Evolutionary conservation across 2,113 vertebrate species (phyloP), one percentile per base, ranked within the genome.

Genomic region (Chaenocephalus aceratus): DNA sequence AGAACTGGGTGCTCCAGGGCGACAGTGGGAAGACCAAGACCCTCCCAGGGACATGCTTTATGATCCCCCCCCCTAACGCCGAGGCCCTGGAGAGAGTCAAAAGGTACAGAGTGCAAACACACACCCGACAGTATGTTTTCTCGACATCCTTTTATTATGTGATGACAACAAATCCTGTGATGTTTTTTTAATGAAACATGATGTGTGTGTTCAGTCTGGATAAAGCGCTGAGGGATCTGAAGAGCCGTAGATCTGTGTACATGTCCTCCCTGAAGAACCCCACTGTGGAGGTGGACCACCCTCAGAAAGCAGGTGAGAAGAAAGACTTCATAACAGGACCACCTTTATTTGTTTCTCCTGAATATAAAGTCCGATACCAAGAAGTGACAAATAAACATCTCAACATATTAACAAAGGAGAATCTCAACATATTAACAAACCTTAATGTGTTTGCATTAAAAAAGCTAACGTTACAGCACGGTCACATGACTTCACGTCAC

Each of bases 21-120:
- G 92, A 76, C 6, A 36, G 71, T 0, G 96, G 95, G 1, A 82
- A 91, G 79, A 93, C 84, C 62, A 96, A 93, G 78, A 89, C 87
- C 0, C 93, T 95, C 14, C 97, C 98, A 0, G 96, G 96, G 5
- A 93, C 92, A 9, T 99, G 97, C 79, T 96, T 99, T 86, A 90
- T 90, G 84, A 91, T 99, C 80, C 97, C 96, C 6, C 95, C 97
- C 0, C 97, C 98, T 2, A 96, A 99, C 74, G 79, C 75, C 0
- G 96, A 97, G 3, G 94, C 96, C 8, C 79, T 94, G 57, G 94
- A 96, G 9, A 95, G 82, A 69, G 92, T 95, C 52, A 94, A 95
- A 3, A 93, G 95, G 98, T 99, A 88, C 41, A 23, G 14, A n/a
- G 34, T 4, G 51, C 8, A 72, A 63, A 59, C 30, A 18, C 13